These are phyloP conservation scores for Ctenomys sociabilis DNA, from an alignment of 2,113 vertebrate species.

Conservation along the genomic window DNA sequence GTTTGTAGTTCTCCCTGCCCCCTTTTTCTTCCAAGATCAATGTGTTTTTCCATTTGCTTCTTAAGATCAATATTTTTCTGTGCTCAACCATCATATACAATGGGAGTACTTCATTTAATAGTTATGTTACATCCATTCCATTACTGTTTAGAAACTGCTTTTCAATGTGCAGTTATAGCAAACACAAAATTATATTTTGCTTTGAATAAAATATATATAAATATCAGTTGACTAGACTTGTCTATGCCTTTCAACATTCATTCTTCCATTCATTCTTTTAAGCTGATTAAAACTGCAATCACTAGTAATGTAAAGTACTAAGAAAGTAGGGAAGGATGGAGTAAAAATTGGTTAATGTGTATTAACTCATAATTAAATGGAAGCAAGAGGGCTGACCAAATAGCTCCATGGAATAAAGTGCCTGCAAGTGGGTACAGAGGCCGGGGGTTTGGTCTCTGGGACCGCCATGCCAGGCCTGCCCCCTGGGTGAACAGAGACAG, in stretches of 20 bases:
- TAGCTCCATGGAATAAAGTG: too few relatives aligned
- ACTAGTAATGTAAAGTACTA: neutral
- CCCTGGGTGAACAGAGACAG: too few relatives aligned
- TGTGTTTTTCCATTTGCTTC: conserved; percentile 49
- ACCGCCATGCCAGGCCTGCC: too few relatives aligned
- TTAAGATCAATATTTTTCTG: conserved; percentile 58
- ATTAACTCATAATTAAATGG: neutral
- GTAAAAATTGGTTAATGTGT: neutral
- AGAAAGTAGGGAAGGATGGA: neutral
- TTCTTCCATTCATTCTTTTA: too few relatives aligned
- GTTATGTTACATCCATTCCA: neutral
- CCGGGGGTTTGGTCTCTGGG: too few relatives aligned
- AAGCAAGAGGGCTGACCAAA: too few relatives aligned
- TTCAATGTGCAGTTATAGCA: neutral
- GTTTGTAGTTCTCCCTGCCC: neutral
- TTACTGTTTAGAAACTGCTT: neutral
- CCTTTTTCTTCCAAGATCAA: conserved; percentile 50
- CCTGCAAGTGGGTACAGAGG: too few relatives aligned
- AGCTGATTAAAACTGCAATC: neutral
- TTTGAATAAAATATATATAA: conserved; percentile 16
- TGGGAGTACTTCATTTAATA: neutral
- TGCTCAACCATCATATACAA: neutral
- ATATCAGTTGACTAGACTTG: neutral
- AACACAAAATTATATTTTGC: conserved; percentile 42
- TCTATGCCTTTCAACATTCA: neutral